Base-by-base conservation (phyloP, 2,113 vertebrate genomes). In the Egretta garzetta region DNA sequence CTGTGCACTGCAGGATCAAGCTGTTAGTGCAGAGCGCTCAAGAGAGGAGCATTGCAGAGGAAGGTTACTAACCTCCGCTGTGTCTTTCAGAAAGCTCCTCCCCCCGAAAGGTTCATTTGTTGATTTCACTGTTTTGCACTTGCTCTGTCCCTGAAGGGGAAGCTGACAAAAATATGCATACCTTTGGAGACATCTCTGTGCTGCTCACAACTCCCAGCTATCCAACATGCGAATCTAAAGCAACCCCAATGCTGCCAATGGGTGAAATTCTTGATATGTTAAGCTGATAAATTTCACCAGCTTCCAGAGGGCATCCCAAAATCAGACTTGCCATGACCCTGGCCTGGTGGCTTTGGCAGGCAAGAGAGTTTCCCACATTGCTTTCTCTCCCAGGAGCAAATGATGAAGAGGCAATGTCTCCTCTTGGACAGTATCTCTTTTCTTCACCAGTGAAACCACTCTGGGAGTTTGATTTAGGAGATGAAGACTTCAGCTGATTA, bases 121-220 rank as follows among this genome's bases (percentile, higher is more conserved):
- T 39, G 18, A 64, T 84, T 80, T 88, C 41, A n/a, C 28, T 58
- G 7, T 75, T 91, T 82, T 84, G 75, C 23, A 12, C 15, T 93
- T 85, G 32, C 62, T 73, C 72, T 90, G 35, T 90, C 18, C n/a
- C 43, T 88, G 92, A 81, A 86, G 43, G 45, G 58, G 56, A 91
- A 90, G 76, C 47, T 86, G 81, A 77, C 28, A 70, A 96, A 96
- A 96, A 91, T 59, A 59, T 11, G 6, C 68, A 60, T 80, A 90
- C 35, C 32, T 90, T 49, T 95, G 90, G 73, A 95, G 88, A 86
- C 71, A 88, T 32, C 50, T 50, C 75, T 86, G 7, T 49, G 6
- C 8, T 81, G 6, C 22, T 87, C 24, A 16, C 6, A 72, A 19
- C 12, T 63, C 3, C 53, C 18, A 80, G 20, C 5, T 52, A 47